A percentile compares a stretch with the other conserved stretches of the same genome.
phyloP scores from a whole-genome alignment of 23 tunicate species.

The Corella eumyota region DNA sequence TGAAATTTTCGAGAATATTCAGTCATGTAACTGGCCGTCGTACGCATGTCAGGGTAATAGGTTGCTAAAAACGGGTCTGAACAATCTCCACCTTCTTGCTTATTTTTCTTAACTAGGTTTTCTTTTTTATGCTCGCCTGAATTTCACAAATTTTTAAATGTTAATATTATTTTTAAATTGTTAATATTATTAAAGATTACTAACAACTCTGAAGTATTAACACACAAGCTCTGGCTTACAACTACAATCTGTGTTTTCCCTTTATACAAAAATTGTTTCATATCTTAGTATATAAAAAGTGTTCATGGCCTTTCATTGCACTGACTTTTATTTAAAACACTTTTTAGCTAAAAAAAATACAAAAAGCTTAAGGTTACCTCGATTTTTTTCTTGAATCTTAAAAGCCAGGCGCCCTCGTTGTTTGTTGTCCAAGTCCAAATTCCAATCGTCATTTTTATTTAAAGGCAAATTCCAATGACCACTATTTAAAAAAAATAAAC shows the following conservation, averaged over 20 bases:
- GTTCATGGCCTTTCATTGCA: too few relatives aligned
- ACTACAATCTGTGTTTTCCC: too few relatives aligned
- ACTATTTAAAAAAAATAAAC: slow-evolving; percentile 5
- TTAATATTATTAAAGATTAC: background rate
- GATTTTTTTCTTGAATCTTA: slow-evolving; percentile 12
- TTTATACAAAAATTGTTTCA: too few relatives aligned
- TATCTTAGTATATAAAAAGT: too few relatives aligned
- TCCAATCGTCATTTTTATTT: slow-evolving; percentile 64
- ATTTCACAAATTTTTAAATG: background rate
- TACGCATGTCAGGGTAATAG: slow-evolving; percentile 41
- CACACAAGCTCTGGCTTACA: too few relatives aligned
- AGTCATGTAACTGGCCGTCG: slow-evolving; percentile 28
- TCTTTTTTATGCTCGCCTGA: background rate
- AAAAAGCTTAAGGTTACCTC: background rate
- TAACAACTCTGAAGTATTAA: too few relatives aligned
- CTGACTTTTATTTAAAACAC: too few relatives aligned
- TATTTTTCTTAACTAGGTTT: background rate
- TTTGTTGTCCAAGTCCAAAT: background rate
- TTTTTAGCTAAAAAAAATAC: background rate
- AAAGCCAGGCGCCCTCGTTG: slow-evolving; percentile 6
- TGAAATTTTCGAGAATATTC: slow-evolving; percentile 55
- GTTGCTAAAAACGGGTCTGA: slow-evolving; percentile 30
- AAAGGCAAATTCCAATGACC: slow-evolving; percentile 71
- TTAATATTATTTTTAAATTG: too few relatives aligned
- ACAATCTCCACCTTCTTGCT: background rate